A percentile compares a stretch with the other conserved stretches of the same genome.
phyloP scores from a whole-genome alignment of 2,113 vertebrate genomes.

The Orientallactaga bullata region DNA sequence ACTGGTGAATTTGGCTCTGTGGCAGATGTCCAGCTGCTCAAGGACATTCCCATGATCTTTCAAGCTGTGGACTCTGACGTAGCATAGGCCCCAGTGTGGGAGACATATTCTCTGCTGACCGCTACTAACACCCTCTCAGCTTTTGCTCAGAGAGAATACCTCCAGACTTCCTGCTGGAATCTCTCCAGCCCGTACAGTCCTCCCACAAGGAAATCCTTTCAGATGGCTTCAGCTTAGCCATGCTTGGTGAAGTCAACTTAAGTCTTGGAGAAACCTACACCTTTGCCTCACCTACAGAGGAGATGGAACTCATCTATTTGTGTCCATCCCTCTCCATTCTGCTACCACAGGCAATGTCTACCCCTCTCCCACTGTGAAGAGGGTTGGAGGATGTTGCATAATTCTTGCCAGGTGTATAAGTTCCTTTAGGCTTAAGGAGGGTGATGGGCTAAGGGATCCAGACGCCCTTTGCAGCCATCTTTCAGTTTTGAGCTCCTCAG shows the following conservation, averaged over 20 bases:
- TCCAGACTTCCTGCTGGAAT: not conserved
- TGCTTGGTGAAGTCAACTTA: not conserved
- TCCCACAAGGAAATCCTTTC: not conserved
- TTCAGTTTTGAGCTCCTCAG: slow-evolving; percentile 9
- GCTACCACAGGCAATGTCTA: not conserved
- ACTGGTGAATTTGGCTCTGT: not conserved
- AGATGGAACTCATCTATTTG: not conserved
- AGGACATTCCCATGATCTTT: not conserved
- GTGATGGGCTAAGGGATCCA: not conserved
- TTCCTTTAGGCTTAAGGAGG: not conserved
- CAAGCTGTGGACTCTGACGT: not conserved
- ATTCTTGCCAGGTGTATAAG: not conserved
- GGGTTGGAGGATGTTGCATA: not conserved
- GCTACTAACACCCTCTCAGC: not conserved
- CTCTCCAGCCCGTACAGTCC: not conserved
- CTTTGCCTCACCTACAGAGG: not conserved
- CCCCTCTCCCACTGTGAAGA: not conserved
- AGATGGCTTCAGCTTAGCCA: not conserved
- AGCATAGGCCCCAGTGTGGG: not conserved
- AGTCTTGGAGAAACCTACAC: not conserved
- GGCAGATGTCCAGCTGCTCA: not conserved
- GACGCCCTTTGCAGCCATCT: not conserved
- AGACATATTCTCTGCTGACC: not conserved
- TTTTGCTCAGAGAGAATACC: not conserved
- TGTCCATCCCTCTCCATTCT: accelerated